Percentiles rank a stretch among this genome's conserved stretches.
These are phyloP conservation scores for Melanerpes formicivorus DNA, from an alignment of 2,113 vertebrate genomes.

Conservation along the genomic window DNA sequence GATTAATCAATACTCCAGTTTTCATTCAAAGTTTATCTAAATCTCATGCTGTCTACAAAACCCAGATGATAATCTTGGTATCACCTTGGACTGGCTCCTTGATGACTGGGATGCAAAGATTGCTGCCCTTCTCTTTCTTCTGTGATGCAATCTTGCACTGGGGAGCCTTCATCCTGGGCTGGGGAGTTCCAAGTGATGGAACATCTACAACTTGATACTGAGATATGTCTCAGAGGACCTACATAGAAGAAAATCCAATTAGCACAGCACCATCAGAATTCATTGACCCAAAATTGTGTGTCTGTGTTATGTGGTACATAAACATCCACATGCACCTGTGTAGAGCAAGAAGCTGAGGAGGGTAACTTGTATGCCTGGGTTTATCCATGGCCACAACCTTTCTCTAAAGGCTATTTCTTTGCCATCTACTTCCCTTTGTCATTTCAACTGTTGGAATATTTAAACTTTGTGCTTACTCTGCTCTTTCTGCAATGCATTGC, in stretches of 20 bases:
- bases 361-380: not conserved
- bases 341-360: not conserved
- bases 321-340: not conserved
- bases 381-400: not conserved
- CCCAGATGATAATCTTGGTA: not conserved
- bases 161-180: constrained; percentile 56
- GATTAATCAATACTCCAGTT: not conserved
- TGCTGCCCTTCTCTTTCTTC: constrained; percentile 75
- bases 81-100: constrained; percentile 76
- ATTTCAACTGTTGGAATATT: not conserved
- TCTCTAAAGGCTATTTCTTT: not conserved
- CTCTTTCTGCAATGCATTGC: not conserved
- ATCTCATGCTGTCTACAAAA: constrained; percentile 7
- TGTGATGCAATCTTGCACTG: constrained; percentile 66
- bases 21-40: constrained; percentile 64
- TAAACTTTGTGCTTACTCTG: not conserved
- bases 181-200: constrained; percentile 71
- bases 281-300: not conserved
- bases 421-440: not conserved
- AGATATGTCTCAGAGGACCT: constrained; percentile 62
- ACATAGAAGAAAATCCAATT: not conserved
- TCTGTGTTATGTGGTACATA: not conserved
- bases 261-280: not conserved
- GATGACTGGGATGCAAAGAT: constrained; percentile 68
- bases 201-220: constrained; percentile 70